These are phyloP conservation scores for Numenius arquata DNA, from an alignment of 2,113 vertebrate species.

Conservation along the genomic window DNA sequence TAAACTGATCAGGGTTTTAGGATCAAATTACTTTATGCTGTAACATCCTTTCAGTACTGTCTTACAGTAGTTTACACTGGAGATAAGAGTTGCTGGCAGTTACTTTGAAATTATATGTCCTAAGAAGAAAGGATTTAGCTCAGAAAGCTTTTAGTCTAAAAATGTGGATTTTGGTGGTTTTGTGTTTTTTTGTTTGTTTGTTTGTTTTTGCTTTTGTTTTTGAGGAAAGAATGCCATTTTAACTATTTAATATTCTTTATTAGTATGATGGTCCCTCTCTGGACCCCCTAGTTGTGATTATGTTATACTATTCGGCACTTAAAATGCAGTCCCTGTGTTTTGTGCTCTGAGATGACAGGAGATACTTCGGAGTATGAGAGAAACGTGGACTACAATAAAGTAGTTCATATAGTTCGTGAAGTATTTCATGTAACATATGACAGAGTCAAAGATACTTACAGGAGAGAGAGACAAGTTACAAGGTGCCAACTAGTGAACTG, in stretches of 20 bases:
- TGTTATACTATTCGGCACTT: background rate
- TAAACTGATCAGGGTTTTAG: slow-evolving; percentile 13
- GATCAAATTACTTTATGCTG: slow-evolving; percentile 3
- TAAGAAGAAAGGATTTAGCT: background rate
- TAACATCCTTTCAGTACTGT: background rate
- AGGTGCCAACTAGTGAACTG: background rate
- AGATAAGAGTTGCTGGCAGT: background rate
- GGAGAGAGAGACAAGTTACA: background rate
- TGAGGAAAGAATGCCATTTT: background rate
- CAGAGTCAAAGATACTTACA: background rate
- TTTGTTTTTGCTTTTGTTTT: too few species aligned
- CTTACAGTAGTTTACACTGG: background rate
- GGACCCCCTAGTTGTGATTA: background rate
- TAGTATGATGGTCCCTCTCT: background rate
- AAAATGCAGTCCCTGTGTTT: background rate
- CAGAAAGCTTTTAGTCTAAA: background rate
- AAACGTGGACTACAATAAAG: background rate
- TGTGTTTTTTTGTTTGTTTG: background rate
- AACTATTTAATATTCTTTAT: background rate
- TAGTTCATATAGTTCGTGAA: background rate
- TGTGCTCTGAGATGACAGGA: background rate
- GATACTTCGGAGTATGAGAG: background rate
- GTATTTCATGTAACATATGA: background rate
- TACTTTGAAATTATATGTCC: background rate
- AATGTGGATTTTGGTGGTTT: accelerated